These are phyloP conservation scores for Xiphias gladius DNA, from an alignment of 2,113 vertebrate species.

Conservation along the genomic window DNA sequence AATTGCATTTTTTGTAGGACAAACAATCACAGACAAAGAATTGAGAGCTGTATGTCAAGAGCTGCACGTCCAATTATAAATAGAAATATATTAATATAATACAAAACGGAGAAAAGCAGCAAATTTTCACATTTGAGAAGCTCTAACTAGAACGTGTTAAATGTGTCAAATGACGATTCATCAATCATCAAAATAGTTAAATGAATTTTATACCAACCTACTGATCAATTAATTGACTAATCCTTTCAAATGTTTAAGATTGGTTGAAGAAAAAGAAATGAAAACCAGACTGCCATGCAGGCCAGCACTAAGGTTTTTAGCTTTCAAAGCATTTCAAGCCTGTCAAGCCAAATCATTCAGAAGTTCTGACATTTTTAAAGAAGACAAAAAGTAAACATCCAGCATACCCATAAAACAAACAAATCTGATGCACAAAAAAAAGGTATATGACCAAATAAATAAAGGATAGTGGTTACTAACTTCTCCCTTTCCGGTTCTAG, in stretches of 20 bases:
- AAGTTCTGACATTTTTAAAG: not conserved
- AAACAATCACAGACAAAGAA: not conserved
- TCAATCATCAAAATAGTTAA: not conserved
- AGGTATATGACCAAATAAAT: not conserved
- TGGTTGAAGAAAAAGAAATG: not conserved
- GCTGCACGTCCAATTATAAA: not conserved
- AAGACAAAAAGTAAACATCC: not conserved
- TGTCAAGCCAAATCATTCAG: slow-evolving; percentile 25
- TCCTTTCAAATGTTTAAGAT: not conserved
- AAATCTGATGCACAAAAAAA: not conserved
- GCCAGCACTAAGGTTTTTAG: not conserved
- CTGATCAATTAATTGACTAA: not conserved
- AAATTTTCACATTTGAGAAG: not conserved
- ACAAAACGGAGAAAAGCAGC: not conserved
- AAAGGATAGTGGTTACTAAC: not conserved
- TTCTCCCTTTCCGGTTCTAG: not conserved
- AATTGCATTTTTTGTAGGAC: not conserved
- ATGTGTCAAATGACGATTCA: not conserved
- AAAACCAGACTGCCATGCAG: slow-evolving; percentile 6
- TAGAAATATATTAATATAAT: not conserved
- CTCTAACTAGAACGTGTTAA: not conserved
- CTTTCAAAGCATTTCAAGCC: not conserved
- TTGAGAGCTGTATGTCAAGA: not conserved
- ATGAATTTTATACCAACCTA: not conserved
- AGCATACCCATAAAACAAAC: slow-evolving; percentile 14